Evolutionary conservation across 2,797 vertebrate genomes (phyloP), one percentile per base, ranked within the genome.

Genomic region (Taeniopygia guttata): DNA sequence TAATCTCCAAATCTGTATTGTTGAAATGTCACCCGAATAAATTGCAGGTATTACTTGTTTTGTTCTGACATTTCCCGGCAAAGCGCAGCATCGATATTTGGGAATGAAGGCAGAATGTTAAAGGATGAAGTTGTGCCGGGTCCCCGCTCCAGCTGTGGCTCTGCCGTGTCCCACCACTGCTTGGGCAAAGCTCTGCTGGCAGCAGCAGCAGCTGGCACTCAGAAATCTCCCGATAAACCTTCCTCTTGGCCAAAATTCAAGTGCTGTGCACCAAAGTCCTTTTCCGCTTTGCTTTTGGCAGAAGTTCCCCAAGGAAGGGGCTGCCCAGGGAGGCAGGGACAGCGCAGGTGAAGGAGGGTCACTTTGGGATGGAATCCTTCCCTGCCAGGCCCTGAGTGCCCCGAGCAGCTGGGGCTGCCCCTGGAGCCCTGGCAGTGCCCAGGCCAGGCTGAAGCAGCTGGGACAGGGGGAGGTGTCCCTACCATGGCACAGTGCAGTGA

Each of bases 31-130:
- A 97, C 95, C 87, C 77, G 79, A 94, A 96, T 90, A 93, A 96
- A 97, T 96, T 96, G 94, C 86, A 95, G 83, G 96, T 96, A 97
- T 97, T 94, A 92, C 93, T 97, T 94, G 95, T 93, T 95, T 95
- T 90, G 87, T 94, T 94, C 93, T 96, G 91, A 95, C 90, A 95
- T 96, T 95, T 96, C 91, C 89, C 78, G 94, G 93, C 89, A 88
- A 95, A 96, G 89, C 86, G 79, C 80, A 95, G 79, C 96, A 87
- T 78, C 82, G 88, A 89, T 91, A 96, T 76, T 83, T 30, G 34
- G 91, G 91, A 55, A 68, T 68, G 89, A 87, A 89, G 76, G 16
- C 63, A 21, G 84, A 90, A 82, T 95, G 80, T 38, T 84, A 51
- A 94, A 86, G 67, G 88, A 83, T 43, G 34, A 3, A 8, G 60